Evolutionary conservation across 2,797 vertebrate species (phyloP).

Genomic region (Siniperca scherzeri): DNA sequence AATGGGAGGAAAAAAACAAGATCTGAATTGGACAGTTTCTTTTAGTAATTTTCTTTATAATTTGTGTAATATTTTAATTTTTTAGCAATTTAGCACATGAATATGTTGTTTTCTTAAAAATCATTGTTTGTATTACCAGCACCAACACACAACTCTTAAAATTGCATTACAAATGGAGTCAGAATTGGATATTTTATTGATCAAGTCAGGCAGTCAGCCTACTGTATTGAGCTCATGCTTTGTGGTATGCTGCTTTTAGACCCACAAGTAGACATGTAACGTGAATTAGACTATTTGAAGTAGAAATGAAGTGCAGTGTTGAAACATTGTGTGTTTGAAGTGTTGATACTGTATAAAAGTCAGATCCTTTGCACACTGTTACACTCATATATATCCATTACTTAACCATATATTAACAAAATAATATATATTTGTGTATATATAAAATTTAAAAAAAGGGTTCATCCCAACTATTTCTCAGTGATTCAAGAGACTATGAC

Average conservation of each 20-base stretch:
- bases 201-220: constrained; percentile 20
- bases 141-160: constrained; percentile 59
- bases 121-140: constrained; percentile 44
- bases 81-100: not conserved
- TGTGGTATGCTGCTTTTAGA: constrained; percentile 35
- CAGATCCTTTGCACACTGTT: constrained; percentile 65
- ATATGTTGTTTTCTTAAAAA: not conserved
- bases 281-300: constrained; percentile 20
- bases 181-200: constrained; percentile 14
- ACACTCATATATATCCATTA: not conserved
- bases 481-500: constrained; percentile 34
- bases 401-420: not conserved
- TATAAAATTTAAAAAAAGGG: not conserved
- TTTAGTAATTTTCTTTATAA: not conserved
- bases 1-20: constrained; percentile 84
- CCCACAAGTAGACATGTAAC: constrained; percentile 21
- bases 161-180: constrained; percentile 8
- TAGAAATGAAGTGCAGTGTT: constrained; percentile 34
- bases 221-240: constrained; percentile 25
- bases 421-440: not conserved
- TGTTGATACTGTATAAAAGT: constrained; percentile 54
- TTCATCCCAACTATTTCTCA: constrained; percentile 15
- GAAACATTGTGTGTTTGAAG: constrained; percentile 24
- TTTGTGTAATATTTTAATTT: not conserved
- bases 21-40: constrained; percentile 56